Evolutionary conservation across 2,113 vertebrate genomes (phyloP).

Genomic region (Colistium nudipinnis): DNA sequence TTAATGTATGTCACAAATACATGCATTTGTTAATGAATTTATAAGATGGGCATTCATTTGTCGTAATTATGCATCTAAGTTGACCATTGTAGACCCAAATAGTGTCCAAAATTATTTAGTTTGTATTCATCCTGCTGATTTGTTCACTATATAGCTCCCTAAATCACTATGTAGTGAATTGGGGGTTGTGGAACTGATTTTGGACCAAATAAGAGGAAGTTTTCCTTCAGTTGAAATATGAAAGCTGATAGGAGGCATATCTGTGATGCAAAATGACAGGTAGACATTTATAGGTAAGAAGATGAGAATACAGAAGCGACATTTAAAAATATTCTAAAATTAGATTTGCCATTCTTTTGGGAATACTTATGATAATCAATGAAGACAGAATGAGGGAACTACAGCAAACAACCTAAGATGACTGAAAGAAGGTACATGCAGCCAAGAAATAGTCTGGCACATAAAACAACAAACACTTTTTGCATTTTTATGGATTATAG

Average conservation of each 20-base stretch:
- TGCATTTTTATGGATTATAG: neutral
- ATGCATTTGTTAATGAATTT: too few species aligned
- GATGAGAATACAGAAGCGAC: neutral
- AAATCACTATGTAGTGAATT: too few species aligned
- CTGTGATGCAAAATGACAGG: neutral
- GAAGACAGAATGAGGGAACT: neutral
- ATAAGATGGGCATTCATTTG: too few species aligned
- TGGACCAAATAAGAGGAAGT: too few species aligned
- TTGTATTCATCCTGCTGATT: too few species aligned
- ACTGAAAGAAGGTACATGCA: neutral
- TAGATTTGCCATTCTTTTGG: neutral
- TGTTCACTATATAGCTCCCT: too few species aligned
- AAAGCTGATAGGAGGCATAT: neutral
- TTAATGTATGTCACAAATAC: too few species aligned
- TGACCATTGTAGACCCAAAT: too few species aligned
- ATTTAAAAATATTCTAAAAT: neutral
- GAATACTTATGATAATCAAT: neutral
- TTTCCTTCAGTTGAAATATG: neutral
- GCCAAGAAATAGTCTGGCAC: neutral
- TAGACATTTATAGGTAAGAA: neutral
- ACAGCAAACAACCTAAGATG: too few species aligned
- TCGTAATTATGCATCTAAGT: too few species aligned
- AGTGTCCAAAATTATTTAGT: too few species aligned
- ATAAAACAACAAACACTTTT: neutral
- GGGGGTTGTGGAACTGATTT: too few species aligned